These are phyloP conservation scores for Acleris sparsana DNA, from an alignment of 2,888 invertebrate genomes.

Conservation along the genomic window DNA sequence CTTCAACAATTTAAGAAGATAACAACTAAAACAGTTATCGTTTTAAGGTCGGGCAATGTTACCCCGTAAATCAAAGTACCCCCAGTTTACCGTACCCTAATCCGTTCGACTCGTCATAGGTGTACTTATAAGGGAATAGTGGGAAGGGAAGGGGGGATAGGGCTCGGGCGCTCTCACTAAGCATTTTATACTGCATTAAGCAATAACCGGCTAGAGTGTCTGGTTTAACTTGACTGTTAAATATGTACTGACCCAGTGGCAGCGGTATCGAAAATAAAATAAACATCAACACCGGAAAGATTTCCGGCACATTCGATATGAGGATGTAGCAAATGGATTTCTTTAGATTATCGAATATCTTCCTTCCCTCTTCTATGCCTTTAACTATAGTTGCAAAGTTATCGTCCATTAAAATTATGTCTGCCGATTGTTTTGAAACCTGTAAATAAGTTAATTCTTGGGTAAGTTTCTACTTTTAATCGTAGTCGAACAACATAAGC, in stretches of 20 bases:
- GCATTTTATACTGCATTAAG: no score
- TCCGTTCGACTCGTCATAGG: no score
- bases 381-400: conserved; percentile 94
- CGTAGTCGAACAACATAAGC: no score
- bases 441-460: conserved; percentile 41
- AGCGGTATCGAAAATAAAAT: conserved; percentile 89
- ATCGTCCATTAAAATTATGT: conserved; percentile 94
- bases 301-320: conserved; percentile 93
- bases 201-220: no score
- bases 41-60: no score
- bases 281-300: conserved; percentile 90
- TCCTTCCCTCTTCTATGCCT: conserved; percentile 92
- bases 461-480: neutral
- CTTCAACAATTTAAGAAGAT: no score
- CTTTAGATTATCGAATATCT: conserved; percentile 93
- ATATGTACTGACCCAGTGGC: conserved; percentile 78
- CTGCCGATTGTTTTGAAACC: conserved; percentile 93
- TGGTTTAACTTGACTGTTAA: neutral
- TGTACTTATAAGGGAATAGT: no score
- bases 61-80: no score
- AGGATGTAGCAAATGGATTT: conserved; percentile 93
- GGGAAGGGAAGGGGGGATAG: no score
- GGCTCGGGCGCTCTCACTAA: no score
- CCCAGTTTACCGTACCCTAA: no score
- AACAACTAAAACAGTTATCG: no score